Evolutionary conservation across 2,888 invertebrate species (phyloP), one percentile per base, ranked within the genome.

Genomic region (Machimus atricapillus): DNA sequence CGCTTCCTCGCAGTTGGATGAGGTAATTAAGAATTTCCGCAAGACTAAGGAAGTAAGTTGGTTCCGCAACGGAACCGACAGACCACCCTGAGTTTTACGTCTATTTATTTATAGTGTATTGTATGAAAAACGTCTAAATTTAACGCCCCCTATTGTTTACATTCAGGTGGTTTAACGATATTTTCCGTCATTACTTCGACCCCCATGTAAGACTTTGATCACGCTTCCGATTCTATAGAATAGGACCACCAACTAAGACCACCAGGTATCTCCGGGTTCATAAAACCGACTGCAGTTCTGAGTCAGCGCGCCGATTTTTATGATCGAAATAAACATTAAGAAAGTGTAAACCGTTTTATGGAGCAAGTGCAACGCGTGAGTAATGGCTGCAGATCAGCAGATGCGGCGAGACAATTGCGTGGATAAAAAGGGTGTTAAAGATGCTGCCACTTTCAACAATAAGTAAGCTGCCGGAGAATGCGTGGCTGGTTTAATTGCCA

Each of bases 401-500:
- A 81, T 56, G 76, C 27, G 37, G 31, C 37, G 76, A 76, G 66
- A 66, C 66, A 76, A 40, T 76, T 37, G 34, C 7, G 76, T 14
- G 66, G 14, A 19, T 66, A 66, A 23, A 66, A 66, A 9, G 66
- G 66, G 66, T 66, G 66, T 66, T 66, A 23, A 66, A 66, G 66
- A 66, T 9, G 19, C 66, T 66, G 23, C 27, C 23, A 66, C 66
- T n/a, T 76, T 76, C 78, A 19, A 78, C 78, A 58, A 58, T 82
- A 58, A 82, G 9, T 40, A 40, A 8, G 34, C 4, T 31, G 43
- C 37, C 34, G 19, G 52, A 8, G 16, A 9, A 14, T 73, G 40
- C 73, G 83, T 40, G 19, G 66, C 31, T 66, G 40, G 37, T 40
- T 78, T 86, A 86, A 86, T 86, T 86, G 86, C 78, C 77, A 40